Conservation (phyloP, 1,140 invertebrate species). For the Drosophila nikananu region DNA sequence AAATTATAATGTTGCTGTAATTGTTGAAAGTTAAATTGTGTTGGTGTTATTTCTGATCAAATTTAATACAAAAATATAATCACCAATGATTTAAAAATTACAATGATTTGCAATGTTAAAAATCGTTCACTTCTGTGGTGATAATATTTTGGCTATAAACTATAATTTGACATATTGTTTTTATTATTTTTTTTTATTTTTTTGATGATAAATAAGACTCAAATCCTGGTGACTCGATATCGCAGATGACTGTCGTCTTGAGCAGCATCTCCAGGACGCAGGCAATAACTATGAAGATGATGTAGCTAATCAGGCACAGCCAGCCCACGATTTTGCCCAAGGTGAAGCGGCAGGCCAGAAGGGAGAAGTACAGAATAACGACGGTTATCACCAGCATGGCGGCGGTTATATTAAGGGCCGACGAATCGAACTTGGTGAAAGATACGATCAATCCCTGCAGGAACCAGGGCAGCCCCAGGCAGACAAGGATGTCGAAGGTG, state of each 20-base stretch:
- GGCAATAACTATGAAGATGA: constrained; percentile 90
- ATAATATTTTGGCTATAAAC: too few relatives aligned
- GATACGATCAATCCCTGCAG: constrained; percentile 89
- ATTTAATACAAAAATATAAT: too few relatives aligned
- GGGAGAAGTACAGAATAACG: constrained; percentile 89
- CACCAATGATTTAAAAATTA: too few relatives aligned
- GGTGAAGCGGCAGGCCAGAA: constrained; percentile 72
- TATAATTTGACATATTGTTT: too few relatives aligned
- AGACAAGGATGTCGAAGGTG: constrained; percentile 94
- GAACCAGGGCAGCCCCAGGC: constrained; percentile 93
- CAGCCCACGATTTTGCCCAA: constrained; percentile 91
- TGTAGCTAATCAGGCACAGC: constrained; percentile 90
- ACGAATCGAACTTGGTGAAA: constrained; percentile 88
- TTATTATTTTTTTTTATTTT: too few relatives aligned
- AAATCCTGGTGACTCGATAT: constrained; percentile 42
- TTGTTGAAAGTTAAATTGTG: background rate
- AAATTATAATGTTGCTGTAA: too few relatives aligned
- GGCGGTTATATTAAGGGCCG: constrained; percentile 91
- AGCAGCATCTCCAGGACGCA: constrained; percentile 92
- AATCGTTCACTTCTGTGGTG: too few relatives aligned
- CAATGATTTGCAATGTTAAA: too few relatives aligned
- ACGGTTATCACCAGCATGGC: constrained; percentile 91
- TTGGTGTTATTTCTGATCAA: background rate
- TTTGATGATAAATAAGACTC: background rate
- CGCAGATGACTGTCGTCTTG: constrained; percentile 89